Conservation (phyloP, 2,888 invertebrate species). For the Pyrochroa serraticornis region DNA sequence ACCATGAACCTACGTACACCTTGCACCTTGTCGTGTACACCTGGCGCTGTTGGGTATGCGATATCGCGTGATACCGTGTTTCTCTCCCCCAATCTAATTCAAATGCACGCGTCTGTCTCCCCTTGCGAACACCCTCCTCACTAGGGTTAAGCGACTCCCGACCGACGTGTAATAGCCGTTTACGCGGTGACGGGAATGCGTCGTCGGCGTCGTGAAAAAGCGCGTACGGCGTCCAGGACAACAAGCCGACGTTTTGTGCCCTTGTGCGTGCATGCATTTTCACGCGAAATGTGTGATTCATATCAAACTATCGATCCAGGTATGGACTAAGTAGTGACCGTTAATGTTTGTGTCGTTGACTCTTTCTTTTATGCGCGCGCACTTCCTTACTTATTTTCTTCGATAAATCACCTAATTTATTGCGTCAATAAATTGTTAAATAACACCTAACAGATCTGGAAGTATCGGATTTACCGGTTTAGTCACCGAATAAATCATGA, state of each 20-base stretch:
- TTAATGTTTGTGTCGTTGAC: not conserved
- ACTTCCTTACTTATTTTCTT: not conserved
- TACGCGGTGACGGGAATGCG: conserved; percentile 1
- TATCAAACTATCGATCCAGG: conserved; percentile 38
- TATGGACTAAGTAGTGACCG: conserved; percentile 21
- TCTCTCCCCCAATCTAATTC: conserved; percentile 23
- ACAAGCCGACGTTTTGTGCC: conserved; percentile 8
- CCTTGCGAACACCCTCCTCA: conserved; percentile 18
- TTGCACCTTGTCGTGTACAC: conserved; percentile 18
- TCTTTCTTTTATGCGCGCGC: not conserved
- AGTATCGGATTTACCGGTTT: too few relatives aligned
- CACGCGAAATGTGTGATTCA: conserved; percentile 39
- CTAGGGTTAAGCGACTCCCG: conserved; percentile 19
- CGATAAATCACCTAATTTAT: too few relatives aligned
- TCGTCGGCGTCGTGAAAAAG: conserved; percentile 10
- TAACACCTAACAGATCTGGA: too few relatives aligned
- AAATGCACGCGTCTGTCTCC: conserved; percentile 23
- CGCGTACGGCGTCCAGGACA: not conserved
- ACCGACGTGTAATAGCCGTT: conserved; percentile 18
- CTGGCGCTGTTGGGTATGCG: conserved; percentile 14
- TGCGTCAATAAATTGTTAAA: too few relatives aligned
- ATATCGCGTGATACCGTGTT: conserved; percentile 24
- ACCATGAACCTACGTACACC: conserved; percentile 1
- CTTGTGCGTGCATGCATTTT: conserved; percentile 33
- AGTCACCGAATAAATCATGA: too few relatives aligned